phyloP scores from a whole-genome alignment of 2,797 vertebrate species.

The Hippocampus kuda region DNA sequence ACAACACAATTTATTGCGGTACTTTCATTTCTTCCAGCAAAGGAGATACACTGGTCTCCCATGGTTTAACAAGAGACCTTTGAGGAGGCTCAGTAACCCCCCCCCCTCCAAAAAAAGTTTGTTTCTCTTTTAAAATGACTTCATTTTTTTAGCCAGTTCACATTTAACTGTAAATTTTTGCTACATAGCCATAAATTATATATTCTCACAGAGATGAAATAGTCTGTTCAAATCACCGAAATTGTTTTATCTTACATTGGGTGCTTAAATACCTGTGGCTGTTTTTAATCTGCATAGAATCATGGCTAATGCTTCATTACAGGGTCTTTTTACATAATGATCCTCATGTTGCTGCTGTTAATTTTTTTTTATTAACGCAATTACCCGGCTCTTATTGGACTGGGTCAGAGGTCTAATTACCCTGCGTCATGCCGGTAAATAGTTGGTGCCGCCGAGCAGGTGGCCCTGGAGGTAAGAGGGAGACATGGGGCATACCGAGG shows the following conservation, averaged over 20 bases:
- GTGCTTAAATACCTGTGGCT: conserved; percentile 67
- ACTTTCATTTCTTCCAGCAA: not conserved
- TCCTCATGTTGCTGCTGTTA: conserved; percentile 69
- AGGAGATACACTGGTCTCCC: not conserved
- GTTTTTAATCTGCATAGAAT: conserved; percentile 79
- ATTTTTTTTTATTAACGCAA: conserved; percentile 78
- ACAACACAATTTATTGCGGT: not conserved
- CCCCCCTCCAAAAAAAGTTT: not conserved
- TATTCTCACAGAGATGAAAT: conserved; percentile 14
- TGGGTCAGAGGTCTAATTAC: conserved; percentile 74
- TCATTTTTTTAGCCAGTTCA: not conserved
- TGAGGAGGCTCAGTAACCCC: not conserved
- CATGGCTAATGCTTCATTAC: conserved; percentile 78
- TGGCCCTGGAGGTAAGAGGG: conserved; percentile 87
- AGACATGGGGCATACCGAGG: conserved; percentile 75
- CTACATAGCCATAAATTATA: not conserved
- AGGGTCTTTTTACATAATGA: conserved; percentile 76
- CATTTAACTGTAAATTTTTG: not conserved
- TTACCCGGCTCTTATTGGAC: conserved; percentile 69
- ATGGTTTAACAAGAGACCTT: not conserved
- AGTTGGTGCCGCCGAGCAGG: conserved; percentile 75
- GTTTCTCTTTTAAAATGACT: not conserved
- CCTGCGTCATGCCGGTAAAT: conserved; percentile 71
- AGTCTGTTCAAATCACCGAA: conserved; percentile 28
- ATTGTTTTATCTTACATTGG: conserved; percentile 46